Percentiles rank a stretch among this genome's conserved stretches.
phyloP scores from a whole-genome alignment of 2,888 invertebrate genomes.

The Helicoverpa assulta region DNA sequence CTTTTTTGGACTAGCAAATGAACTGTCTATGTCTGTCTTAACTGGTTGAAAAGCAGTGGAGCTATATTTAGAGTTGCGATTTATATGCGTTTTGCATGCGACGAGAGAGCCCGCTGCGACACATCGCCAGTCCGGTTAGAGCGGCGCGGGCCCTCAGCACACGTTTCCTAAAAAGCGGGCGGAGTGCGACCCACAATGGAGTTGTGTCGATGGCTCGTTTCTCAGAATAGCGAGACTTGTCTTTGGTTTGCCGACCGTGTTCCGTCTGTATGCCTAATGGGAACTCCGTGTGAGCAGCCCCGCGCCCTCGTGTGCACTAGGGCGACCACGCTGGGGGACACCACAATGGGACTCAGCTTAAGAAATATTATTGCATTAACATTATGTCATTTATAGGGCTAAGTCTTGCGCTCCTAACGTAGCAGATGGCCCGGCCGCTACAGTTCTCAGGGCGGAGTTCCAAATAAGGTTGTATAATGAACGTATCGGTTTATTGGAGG shows the following conservation, averaged over 20 bases:
- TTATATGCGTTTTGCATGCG: conserved; percentile 53
- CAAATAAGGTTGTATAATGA: conserved; percentile 39
- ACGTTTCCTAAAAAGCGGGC: conserved; percentile 48
- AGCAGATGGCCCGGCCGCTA: conserved; percentile 23
- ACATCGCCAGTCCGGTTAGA: conserved; percentile 36
- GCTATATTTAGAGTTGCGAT: conserved; percentile 50
- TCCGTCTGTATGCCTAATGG: conserved; percentile 40
- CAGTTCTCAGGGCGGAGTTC: conserved; percentile 24
- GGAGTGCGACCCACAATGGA: conserved; percentile 41
- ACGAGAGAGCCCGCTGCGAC: background rate
- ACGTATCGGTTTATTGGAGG: conserved; percentile 9
- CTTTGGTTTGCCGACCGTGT: conserved; percentile 39
- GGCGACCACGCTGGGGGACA: conserved; percentile 1
- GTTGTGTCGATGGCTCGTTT: conserved; percentile 47
- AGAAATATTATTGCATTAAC: conserved; percentile 2
- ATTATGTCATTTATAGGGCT: conserved; percentile 5
- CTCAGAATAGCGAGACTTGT: conserved; percentile 41
- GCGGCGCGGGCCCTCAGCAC: conserved; percentile 38
- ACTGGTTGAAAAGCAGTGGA: conserved; percentile 39
- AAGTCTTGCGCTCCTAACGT: background rate
- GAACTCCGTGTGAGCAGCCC: conserved; percentile 24
- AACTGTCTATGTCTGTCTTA: conserved; percentile 38
- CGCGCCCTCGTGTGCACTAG: conserved; percentile 8
- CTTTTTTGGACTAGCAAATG: conserved; percentile 60
- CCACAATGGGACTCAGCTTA: background rate